These are phyloP conservation scores for Petromus typicus DNA, from an alignment of 2,113 vertebrate species.

Conservation along the genomic window DNA sequence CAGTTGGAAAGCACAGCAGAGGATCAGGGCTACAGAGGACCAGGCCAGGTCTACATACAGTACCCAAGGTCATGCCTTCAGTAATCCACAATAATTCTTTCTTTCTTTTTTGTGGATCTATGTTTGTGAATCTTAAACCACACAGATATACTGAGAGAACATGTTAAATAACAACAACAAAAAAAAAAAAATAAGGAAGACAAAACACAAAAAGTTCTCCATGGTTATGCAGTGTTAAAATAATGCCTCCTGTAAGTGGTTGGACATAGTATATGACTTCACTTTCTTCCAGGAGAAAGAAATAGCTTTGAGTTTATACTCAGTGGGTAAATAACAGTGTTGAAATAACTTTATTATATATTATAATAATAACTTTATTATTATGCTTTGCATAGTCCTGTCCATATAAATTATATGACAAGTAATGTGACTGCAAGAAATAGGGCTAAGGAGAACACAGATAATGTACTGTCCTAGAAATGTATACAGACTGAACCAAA, in stretches of 20 bases:
- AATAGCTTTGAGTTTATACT: too few species aligned
- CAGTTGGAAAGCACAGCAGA: background rate
- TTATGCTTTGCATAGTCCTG: too few species aligned
- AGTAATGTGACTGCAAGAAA: too few species aligned
- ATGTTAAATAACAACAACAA: constrained; percentile 10
- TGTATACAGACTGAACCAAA: constrained; percentile 25
- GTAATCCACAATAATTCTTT: background rate
- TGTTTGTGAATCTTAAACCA: background rate
- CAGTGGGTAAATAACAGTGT: too few species aligned
- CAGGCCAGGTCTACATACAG: background rate
- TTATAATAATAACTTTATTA: too few species aligned
- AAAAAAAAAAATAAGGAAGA: constrained; percentile 1
- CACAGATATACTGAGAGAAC: background rate
- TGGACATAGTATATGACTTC: too few species aligned
- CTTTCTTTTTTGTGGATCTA: background rate
- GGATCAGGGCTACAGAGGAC: background rate
- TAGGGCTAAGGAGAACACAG: background rate
- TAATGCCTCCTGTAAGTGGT: too few species aligned
- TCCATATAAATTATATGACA: too few species aligned
- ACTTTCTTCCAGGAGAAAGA: too few species aligned
- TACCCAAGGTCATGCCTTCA: background rate
- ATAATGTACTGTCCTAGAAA: background rate
- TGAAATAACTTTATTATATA: too few species aligned
- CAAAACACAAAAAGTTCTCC: constrained; percentile 23
- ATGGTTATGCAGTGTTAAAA: too few species aligned